Evolutionary conservation across 2,113 vertebrate species (phyloP), one percentile per base, ranked within the genome.

Genomic region (Passer domesticus): DNA sequence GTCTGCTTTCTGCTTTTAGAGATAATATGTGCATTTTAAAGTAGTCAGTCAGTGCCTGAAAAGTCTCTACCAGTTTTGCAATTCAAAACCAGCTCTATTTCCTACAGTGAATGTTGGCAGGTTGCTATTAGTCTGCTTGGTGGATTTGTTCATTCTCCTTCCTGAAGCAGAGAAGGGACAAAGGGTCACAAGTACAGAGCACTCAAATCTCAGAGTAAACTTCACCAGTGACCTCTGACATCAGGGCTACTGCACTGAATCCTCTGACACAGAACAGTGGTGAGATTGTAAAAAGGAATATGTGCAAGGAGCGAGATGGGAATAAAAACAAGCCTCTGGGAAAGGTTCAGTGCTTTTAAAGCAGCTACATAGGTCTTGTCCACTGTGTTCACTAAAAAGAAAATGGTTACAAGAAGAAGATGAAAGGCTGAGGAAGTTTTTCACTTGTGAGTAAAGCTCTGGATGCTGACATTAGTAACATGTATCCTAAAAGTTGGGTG

Each of bases 61-160:
- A 96, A 83, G 90, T 88, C 55, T 91, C 33, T 16, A n/a, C 28
- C 39, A 60, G 77, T 85, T 82, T 94, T 95, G 92, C 84, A 95
- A 63, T 90, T 92, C 58, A 92, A 93, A 95, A 82, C 5, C 22
- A 23, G 24, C n/a, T 83, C 67, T 83, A n/a, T 84, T 72, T 96
- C 88, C 55, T 80, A 21, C 58, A 77, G 59, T 56, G 18, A 78
- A 39, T 60, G 55, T 11, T 93, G 90, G 37, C 75, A 93, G 47
- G 63, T 81, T 80, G 37, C 52, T 94, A 59, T 88, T 95, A 94
- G 59, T 9, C 68, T 93, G 33, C 39, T 77, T 82, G 53, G 62
- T 68, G 47, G 68, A 83, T 83, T 92, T 92, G 53, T 80, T 78
- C 53, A 77, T 95, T 92, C 68, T 78, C 24, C 28, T 86, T 93